A percentile compares a stretch with the other conserved stretches of the same genome.
phyloP scores from a whole-genome alignment of 2,113 vertebrate genomes.

The Salvelinus namaycush region DNA sequence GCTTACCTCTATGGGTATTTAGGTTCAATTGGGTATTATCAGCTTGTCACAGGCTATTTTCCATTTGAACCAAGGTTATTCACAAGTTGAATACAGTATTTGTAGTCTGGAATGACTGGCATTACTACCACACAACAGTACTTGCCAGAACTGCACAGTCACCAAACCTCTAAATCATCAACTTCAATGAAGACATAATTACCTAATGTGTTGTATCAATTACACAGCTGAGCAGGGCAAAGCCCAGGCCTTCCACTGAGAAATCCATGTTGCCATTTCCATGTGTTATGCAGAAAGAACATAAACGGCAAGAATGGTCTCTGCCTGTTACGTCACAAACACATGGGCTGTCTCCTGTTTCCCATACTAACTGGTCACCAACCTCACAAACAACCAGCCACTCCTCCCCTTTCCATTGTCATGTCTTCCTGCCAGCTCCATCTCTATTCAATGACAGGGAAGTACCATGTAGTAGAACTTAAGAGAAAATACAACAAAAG shows the following conservation, averaged over 20 bases:
- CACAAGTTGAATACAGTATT: not conserved
- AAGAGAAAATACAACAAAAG: too few species aligned
- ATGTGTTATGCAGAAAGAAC: not conserved
- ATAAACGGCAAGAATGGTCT: not conserved
- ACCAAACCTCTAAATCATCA: conserved; percentile 11
- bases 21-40: conserved; percentile 14
- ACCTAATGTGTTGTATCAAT: conserved; percentile 18
- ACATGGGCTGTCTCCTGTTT: conserved; percentile 22
- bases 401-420: too few species aligned
- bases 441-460: conserved; percentile 13
- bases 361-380: conserved; percentile 49
- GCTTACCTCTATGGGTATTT: conserved; percentile 21
- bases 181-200: conserved; percentile 17
- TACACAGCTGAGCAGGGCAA: conserved; percentile 1
- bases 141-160: not conserved
- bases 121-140: not conserved
- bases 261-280: too few species aligned
- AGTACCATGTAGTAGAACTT: too few species aligned
- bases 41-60: not conserved
- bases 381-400: not conserved
- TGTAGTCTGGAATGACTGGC: not conserved
- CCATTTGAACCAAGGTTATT: conserved; percentile 11
- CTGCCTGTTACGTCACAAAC: conserved; percentile 10
- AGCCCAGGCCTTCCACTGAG: not conserved
- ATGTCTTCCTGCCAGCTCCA: conserved; percentile 27